A percentile compares a stretch with the other conserved stretches of the same genome.
Evolutionary conservation across 2,888 invertebrate species (phyloP).

Genomic region (Eupithecia inturbata): DNA sequence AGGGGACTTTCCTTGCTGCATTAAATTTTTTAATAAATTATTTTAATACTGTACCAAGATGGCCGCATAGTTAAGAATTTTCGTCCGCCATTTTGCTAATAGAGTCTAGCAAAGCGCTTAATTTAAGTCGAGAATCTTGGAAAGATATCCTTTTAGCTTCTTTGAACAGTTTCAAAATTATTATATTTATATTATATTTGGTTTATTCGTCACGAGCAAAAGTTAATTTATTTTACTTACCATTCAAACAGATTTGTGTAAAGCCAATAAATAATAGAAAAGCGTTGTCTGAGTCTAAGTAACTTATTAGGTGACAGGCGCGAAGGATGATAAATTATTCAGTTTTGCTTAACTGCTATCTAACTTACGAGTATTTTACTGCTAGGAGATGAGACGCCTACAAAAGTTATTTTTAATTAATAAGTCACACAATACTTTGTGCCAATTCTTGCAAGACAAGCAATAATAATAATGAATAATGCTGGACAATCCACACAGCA

Average conservation of each 20-base stretch:
- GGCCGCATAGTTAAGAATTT: slow-evolving; percentile 34
- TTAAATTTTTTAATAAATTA: slow-evolving; percentile 47
- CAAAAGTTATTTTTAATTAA: not conserved
- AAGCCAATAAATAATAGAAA: slow-evolving; percentile 12
- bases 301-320: slow-evolving; percentile 11
- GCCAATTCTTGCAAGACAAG: not conserved
- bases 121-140: not conserved
- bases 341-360: not conserved
- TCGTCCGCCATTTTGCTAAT: slow-evolving; percentile 24
- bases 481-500: too few species aligned
- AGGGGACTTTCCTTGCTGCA: slow-evolving; percentile 38
- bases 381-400: not conserved
- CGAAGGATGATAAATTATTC: slow-evolving; percentile 9
- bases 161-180: not conserved
- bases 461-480: not conserved
- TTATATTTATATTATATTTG: too few species aligned
- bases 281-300: not conserved
- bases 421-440: not conserved
- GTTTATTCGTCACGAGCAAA: not conserved
- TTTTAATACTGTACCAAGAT: slow-evolving; percentile 35
- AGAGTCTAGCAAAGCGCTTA: slow-evolving; percentile 11
- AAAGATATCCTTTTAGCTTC: not conserved
- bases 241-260: slow-evolving; percentile 11
- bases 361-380: not conserved
- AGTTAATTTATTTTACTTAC: not conserved